Evolutionary conservation across 2,888 invertebrate genomes (phyloP).

Genomic region (Tipula vernalis): DNA sequence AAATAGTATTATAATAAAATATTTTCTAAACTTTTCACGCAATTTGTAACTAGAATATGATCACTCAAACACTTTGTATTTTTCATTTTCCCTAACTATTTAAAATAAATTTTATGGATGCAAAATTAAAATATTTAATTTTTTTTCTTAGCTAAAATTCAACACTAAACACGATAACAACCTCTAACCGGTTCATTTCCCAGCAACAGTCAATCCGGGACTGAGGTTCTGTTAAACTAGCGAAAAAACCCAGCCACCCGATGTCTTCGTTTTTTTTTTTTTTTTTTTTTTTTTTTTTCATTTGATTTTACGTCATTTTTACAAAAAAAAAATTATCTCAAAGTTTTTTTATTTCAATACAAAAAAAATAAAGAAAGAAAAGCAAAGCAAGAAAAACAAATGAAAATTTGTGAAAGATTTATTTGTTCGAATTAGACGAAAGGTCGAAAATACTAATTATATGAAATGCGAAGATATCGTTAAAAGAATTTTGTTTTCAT

Average conservation of each 20-base stretch:
- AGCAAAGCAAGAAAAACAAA: not conserved
- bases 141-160: not conserved
- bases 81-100: not conserved
- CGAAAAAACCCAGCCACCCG: slow-evolving; percentile 16
- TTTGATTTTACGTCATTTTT: not conserved
- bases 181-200: slow-evolving; percentile 21
- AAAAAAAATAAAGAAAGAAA: not conserved
- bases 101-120: not conserved
- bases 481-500: not conserved
- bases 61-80: not conserved
- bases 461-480: not conserved
- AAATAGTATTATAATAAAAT: not conserved
- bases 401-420: not conserved
- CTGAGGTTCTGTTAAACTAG: slow-evolving; percentile 28
- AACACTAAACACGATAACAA: not conserved
- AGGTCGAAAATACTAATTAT: not conserved
- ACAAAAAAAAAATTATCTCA: not conserved
- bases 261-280: not conserved
- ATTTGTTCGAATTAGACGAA: not conserved
- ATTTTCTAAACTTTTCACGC: not conserved
- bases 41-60: not conserved
- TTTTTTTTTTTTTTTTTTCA: not conserved
- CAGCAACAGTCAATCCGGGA: slow-evolving; percentile 36
- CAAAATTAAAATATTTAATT: not conserved
- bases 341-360: not conserved